Base-by-base conservation (phyloP, 2,113 vertebrate genomes). In the rabbit (Oryctolagus cuniculus) region DNA sequence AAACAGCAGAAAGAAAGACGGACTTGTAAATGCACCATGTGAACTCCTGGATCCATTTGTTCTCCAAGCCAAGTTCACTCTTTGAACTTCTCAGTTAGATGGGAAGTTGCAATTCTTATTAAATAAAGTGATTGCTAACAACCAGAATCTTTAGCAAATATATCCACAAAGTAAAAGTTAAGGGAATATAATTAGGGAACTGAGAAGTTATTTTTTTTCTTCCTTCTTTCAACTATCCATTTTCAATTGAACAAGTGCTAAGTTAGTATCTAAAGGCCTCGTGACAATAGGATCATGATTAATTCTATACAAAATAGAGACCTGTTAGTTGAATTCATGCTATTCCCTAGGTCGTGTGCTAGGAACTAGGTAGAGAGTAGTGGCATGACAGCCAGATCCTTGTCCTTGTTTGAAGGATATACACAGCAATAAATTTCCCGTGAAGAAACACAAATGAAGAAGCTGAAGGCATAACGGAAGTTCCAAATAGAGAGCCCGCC, bases 261-360 rank as follows among this genome's bases (percentile, higher is more conserved):
- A 87, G 36, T 63, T 96, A 24, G 31, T 63, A 92, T 63, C 55
- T 86, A 69, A 36, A 31, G 24, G 31, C 13, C 74, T 93, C 7
- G 10, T 89, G 44, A 83, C 13, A 44, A 75, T 19, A 7, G 27
- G 19, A 58, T 34, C n/a, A 25, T 58, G 11, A 85, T 69, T 74
- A 66, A 88, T 80, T 75, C 44, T 69, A 44, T 55, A 31, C 49
- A 78, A 90, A 95, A 61, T 73, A 34, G 91, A 80, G 58, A 38
- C 80, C 22, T 49, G 27, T 81, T 77, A 36, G 25, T 70, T 90
- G n/a, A 64, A 55, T 64, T 70, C 25, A 55, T 72, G 51, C 66
- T 63, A 11, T 55, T 85, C 8, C 15, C 22, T 13, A 73, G 34
- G 11, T 88, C 38, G 78, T 61, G 3, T 67, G 36, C 69, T 74